These are phyloP conservation scores for Orestias chungarensis DNA, from an alignment of 2,797 vertebrate genomes.

Conservation along the genomic window DNA sequence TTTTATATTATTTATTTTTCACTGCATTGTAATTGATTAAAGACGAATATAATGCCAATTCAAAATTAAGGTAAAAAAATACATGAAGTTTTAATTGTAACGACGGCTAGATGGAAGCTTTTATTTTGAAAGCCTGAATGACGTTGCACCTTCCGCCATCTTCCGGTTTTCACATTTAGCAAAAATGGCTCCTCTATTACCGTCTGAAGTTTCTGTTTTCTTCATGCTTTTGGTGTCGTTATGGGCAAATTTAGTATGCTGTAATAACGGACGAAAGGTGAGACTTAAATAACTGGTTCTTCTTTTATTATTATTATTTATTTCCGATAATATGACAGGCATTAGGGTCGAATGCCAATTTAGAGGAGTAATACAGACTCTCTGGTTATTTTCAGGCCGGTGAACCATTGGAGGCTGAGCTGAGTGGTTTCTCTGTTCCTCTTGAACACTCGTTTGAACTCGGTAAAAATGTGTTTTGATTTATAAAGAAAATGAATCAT, in stretches of 20 bases:
- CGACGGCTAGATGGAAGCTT: not conserved
- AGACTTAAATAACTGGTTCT: constrained; percentile 16
- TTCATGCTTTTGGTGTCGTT: constrained; percentile 40
- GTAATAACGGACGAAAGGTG: constrained; percentile 77
- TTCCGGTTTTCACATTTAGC: constrained; percentile 30
- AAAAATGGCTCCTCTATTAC: constrained; percentile 62
- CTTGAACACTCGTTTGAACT: constrained; percentile 92
- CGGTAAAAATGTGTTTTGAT: constrained; percentile 75
- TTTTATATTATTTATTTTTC: not conserved
- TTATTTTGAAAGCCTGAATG: constrained; percentile 54
- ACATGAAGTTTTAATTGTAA: too few species aligned
- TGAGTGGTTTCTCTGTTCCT: constrained; percentile 81
- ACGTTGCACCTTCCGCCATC: rapidly evolving
- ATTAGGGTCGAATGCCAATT: constrained; percentile 21
- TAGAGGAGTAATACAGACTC: constrained; percentile 40
- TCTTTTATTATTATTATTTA: not conserved
- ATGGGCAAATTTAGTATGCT: constrained; percentile 36
- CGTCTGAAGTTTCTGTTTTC: constrained; percentile 26
- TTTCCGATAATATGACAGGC: constrained; percentile 37
- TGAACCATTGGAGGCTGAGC: constrained; percentile 82
- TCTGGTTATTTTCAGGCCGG: constrained; percentile 69
- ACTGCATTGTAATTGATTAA: not conserved
- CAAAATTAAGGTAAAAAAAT: not conserved
- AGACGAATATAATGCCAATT: not conserved
- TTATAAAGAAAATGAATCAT: not conserved